Percentiles rank a stretch among this genome's conserved stretches.
Evolutionary conservation across 2,888 invertebrate genomes (phyloP).

Genomic region (Sabellastarte sp.): DNA sequence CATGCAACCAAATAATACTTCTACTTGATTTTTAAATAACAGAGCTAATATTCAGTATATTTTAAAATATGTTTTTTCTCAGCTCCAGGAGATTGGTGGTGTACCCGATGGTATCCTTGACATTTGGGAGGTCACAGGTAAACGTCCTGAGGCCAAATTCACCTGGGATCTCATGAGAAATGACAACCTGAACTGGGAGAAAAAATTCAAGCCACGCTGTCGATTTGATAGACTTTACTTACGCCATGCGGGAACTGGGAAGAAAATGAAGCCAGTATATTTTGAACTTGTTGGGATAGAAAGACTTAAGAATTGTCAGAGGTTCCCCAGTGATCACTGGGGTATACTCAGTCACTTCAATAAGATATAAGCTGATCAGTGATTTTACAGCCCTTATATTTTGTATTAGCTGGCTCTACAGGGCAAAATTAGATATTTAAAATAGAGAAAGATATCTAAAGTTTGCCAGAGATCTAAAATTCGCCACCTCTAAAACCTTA

Average conservation of each 20-base stretch:
- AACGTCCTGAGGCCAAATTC: slow-evolving; percentile 62
- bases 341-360: slow-evolving; percentile 59
- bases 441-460: too few relatives aligned
- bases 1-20: too few relatives aligned
- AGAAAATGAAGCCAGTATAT: slow-evolving; percentile 55
- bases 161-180: slow-evolving; percentile 67
- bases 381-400: too few relatives aligned
- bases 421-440: too few relatives aligned
- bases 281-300: slow-evolving; percentile 65
- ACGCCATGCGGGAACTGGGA: slow-evolving; percentile 36
- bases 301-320: slow-evolving; percentile 60
- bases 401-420: too few relatives aligned
- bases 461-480: too few relatives aligned
- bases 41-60: too few relatives aligned
- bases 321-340: slow-evolving; percentile 67
- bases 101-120: slow-evolving; percentile 52
- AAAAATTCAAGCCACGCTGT: slow-evolving; percentile 57
- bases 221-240: slow-evolving; percentile 65
- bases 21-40: too few relatives aligned
- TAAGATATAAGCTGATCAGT: slow-evolving; percentile 18
- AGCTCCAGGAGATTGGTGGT: slow-evolving; percentile 13
- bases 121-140: slow-evolving; percentile 64
- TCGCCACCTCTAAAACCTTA: too few relatives aligned
- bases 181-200: slow-evolving; percentile 61
- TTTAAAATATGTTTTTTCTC: slow-evolving; percentile 1